These are phyloP conservation scores for Heteractis magnifica DNA, from an alignment of 92 coral and sea anemone species.

Conservation along the genomic window DNA sequence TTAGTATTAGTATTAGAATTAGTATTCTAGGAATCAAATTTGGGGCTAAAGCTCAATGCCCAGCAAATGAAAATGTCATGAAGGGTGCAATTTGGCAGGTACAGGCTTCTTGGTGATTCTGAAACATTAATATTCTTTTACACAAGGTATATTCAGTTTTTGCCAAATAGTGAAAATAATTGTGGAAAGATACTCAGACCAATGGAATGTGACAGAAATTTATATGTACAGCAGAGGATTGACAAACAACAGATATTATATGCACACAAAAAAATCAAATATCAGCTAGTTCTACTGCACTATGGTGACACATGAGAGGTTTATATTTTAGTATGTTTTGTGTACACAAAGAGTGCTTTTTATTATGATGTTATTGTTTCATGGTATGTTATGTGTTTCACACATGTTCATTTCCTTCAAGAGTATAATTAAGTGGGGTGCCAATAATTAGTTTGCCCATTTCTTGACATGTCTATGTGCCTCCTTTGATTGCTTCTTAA, in stretches of 20 bases:
- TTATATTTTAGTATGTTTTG: neutral
- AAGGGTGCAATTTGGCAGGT: too few relatives aligned
- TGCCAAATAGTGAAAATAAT: slow-evolving; percentile 10
- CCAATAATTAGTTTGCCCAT: slow-evolving; percentile 7
- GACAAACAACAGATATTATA: neutral
- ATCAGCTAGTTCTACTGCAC: neutral
- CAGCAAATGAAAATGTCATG: too few relatives aligned
- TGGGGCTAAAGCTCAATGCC: too few relatives aligned
- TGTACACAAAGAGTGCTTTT: neutral
- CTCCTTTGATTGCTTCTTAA: slow-evolving; percentile 2
- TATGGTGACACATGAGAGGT: neutral
- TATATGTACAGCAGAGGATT: neutral
- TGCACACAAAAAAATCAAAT: neutral
- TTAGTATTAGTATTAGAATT: too few relatives aligned
- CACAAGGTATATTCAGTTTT: neutral
- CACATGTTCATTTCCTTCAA: neutral
- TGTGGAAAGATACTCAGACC: slow-evolving; percentile 16
- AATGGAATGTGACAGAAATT: neutral
- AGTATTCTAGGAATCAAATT: too few relatives aligned
- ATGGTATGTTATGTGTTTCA: slow-evolving; percentile 1
- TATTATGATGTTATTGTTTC: neutral
- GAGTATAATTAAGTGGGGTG: neutral
- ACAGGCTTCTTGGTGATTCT: neutral
- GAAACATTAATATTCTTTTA: neutral
- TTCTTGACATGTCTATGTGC: slow-evolving; percentile 19